These are phyloP conservation scores for Chelon auratus DNA, from an alignment of 2,797 vertebrate genomes.

Conservation along the genomic window DNA sequence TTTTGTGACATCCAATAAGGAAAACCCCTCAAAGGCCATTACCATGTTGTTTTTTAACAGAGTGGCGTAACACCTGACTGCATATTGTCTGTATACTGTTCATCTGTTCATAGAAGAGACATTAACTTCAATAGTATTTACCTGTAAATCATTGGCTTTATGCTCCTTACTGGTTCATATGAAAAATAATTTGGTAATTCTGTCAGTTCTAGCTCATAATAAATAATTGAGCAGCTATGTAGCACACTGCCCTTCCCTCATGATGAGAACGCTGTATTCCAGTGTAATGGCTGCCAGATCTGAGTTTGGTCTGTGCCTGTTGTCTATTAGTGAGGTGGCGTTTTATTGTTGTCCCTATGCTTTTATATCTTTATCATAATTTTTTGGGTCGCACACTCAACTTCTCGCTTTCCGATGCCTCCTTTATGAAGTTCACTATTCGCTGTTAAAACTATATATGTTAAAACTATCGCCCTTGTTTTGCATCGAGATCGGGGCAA, in stretches of 20 bases:
- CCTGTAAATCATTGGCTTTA: no score
- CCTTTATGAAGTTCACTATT: not conserved
- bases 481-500: conserved; percentile 40
- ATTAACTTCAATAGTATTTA: no score
- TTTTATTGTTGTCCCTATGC: conserved; percentile 8
- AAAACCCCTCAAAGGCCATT: not conserved
- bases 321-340: conserved; percentile 27
- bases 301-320: conserved; percentile 34
- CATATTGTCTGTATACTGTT: no score
- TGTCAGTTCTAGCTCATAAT: conserved; percentile 6
- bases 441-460: conserved; percentile 1
- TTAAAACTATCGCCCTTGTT: conserved; percentile 9
- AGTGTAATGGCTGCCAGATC: conserved; percentile 48
- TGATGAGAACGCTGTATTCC: conserved; percentile 24
- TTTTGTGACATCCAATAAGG: not conserved
- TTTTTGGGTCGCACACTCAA: not conserved
- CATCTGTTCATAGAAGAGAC: no score
- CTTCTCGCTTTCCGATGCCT: not conserved
- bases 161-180: not conserved
- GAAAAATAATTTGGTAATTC: conserved; percentile 2
- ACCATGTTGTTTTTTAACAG: not conserved
- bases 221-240: conserved; percentile 25
- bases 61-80: not conserved
- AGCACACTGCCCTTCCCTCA: conserved; percentile 5
- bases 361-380: not conserved